phyloP scores from a whole-genome alignment of 2,113 vertebrate genomes.

The Hyperopisus bebe region DNA sequence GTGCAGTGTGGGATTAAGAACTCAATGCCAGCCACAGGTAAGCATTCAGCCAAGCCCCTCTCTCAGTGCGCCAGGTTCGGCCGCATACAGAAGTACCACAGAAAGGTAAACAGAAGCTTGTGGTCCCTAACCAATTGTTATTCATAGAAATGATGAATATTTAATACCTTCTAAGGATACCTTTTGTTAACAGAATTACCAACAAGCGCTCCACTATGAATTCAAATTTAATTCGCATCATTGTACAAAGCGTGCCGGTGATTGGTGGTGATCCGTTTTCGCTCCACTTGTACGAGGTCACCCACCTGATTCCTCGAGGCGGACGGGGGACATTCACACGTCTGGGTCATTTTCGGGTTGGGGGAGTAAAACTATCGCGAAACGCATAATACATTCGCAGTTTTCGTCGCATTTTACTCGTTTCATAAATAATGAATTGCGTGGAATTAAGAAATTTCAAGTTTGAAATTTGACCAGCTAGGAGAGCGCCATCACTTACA shows the following conservation, averaged over 20 bases:
- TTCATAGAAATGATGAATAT: constrained; percentile 50
- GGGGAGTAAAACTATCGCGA: not conserved
- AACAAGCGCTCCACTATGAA: constrained; percentile 62
- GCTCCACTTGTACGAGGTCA: not conserved
- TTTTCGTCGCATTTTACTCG: not conserved
- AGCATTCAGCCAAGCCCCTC: constrained; percentile 2
- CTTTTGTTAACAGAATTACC: constrained; percentile 72
- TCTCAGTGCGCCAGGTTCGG: not conserved
- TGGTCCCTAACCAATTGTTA: constrained; percentile 29
- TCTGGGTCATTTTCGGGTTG: not conserved
- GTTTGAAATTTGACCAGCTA: not conserved
- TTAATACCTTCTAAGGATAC: constrained; percentile 62
- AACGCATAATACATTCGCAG: not conserved
- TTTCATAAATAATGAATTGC: not conserved
- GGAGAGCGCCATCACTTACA: not conserved
- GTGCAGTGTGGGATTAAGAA: not conserved
- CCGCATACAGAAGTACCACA: constrained; percentile 14
- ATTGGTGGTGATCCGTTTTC: constrained; percentile 6
- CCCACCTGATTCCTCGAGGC: not conserved
- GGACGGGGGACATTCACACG: not conserved
- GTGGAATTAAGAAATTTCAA: not conserved
- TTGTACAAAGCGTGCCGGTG: not conserved
- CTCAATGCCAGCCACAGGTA: constrained; percentile 4
- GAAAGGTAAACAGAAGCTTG: constrained; percentile 39
- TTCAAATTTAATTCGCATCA: constrained; percentile 49